Evolutionary conservation across 2,113 vertebrate genomes (phyloP), one percentile per base, ranked within the genome.

Genomic region (Tenrec ecaudatus): DNA sequence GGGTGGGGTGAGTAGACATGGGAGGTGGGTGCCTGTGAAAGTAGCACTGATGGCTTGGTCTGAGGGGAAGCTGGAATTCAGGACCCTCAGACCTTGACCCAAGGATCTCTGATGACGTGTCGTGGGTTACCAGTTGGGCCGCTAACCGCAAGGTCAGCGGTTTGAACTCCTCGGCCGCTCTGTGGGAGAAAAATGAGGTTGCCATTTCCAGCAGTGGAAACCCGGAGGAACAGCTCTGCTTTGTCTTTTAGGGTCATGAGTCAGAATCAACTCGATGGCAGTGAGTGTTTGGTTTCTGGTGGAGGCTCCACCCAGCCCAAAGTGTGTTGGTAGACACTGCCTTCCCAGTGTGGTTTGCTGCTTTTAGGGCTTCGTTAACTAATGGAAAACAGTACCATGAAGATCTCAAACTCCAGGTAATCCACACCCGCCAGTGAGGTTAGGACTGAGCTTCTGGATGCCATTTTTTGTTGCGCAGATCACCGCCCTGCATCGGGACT

Each of bases 381-480:
- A 85, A 79, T 81, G 91, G 86, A 64, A 43, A 47, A 17, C 82
- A 29, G 12, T 82, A 43, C 43, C 29, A 2, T 2, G 17, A 33
- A 69, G 12, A 86, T 29, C 38, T 25, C 43, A 7, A 60, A 27
- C 60, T 71, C 43, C 75, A 12, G 91, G 78, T 87, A 73, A 86
- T 90, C 93, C 82, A 29, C 6, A 4, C 8, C 47, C 93, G 47
- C 29, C 82, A 19, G 91, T 86, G 64, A 90, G n/a, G 31, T 95
- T 82, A 68, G 88, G 82, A 64, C 33, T 71, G 68, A 88, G 7
- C 47, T 25, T 68, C 31, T 29, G 33, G 23, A 62, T 77, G 64
- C 22, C 87, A 27, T 84, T 94, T 93, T 58, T 62, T 92, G 47
- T 77, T 23, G 75, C 0, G 6, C 29, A 64, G 91, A 94, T 96